A percentile compares a stretch with the other conserved stretches of the same genome.
Conservation (phyloP, 2,113 vertebrate genomes). For the Amazona vittata region DNA sequence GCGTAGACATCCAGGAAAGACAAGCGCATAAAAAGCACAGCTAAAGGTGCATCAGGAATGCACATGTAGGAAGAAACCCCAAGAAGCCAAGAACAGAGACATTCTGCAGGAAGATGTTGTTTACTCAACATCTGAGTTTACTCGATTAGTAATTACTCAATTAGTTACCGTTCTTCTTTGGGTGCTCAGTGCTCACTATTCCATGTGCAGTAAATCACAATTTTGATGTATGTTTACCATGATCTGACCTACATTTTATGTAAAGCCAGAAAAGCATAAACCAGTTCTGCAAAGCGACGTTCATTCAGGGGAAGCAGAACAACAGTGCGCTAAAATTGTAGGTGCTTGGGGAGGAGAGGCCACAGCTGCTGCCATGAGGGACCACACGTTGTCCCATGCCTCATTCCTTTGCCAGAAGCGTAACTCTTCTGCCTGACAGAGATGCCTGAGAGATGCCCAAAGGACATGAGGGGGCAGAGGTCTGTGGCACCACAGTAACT, state of each 20-base stretch:
- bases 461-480: not conserved
- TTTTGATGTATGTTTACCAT: not conserved
- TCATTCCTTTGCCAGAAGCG: not conserved
- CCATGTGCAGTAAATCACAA: not conserved
- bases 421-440: not conserved
- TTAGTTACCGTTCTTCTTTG: not conserved
- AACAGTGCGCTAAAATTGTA: not conserved
- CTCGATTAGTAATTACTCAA: not conserved
- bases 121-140: not conserved
- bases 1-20: not conserved
- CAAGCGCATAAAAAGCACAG: not conserved
- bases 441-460: not conserved
- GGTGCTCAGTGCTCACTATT: not conserved
- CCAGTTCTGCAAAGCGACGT: not conserved
- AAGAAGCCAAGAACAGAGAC: not conserved
- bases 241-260: conserved; percentile 1
- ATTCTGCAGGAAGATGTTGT: not conserved
- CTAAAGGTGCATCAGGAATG: not conserved
- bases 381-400: not conserved
- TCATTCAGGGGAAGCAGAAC: not conserved
- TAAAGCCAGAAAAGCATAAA: not conserved
- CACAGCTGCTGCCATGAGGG: not conserved
- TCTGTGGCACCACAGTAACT: not conserved
- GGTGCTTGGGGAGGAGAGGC: not conserved
- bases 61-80: not conserved